Base-by-base conservation (phyloP, 2,113 vertebrate species). In the Leptodactylus fuscus region DNA sequence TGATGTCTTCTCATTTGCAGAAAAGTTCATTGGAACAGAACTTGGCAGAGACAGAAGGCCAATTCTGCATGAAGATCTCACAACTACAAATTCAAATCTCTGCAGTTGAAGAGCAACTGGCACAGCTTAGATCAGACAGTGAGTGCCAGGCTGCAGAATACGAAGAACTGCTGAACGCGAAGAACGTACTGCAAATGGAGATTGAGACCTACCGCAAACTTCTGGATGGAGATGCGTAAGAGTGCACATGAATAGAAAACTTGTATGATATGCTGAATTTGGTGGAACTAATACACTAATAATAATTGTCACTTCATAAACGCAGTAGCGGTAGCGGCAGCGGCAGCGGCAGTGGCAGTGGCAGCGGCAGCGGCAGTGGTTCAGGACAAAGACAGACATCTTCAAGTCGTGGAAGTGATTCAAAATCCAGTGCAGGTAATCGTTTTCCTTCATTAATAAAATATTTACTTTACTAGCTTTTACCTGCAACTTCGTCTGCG, bases 161-260 rank as follows among this genome's bases (percentile, higher is more conserved):
- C 79, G 75, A 90, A 29, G 83, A 86, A 15, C 93, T 97, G 18
- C 92, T 97, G 74, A 91, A 94, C 0, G 92, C 95, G 90, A 96
- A 97, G 83, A 93, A 90, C 75, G 88, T 92, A 20, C 87, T 97
- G 91, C 95, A 97, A 90, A 85, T 94, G 90, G 96, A 97, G 91
- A 97, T 97, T 29, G 86, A 93, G 0, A 95, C 94, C 76, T 97
- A 97, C 92, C 91, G 89, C 55, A 92, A 89, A 80, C 94, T 97
- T 87, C 90, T 97, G 88, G 95, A 96, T 87, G 90, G 94, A 0
- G 90, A 89, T 15, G 91, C 44, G 86, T 81, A 81, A 82, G 78
- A 12, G 36, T n/a, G n/a, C 5, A 1, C 9, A 44, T 38, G 6
- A 32, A 9, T 49, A 3, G 53, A 6, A 44, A n/a, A 11, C 13